Evolutionary conservation across 1,140 invertebrate genomes (phyloP).

Genomic region (Rhynchophorus ferrugineus): DNA sequence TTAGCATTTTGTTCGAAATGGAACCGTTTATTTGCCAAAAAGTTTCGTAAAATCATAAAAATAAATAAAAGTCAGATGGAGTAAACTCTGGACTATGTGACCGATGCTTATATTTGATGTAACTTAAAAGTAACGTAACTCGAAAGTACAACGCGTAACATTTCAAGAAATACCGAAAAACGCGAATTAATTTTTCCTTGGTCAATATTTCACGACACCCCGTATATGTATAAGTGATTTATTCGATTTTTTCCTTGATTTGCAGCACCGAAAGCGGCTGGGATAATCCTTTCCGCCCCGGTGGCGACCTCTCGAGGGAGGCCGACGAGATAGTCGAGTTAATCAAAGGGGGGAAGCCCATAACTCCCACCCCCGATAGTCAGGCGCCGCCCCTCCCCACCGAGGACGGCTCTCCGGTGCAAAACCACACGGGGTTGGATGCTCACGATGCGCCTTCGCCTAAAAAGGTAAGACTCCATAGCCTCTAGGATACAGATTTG

Average conservation of each 20-base stretch:
- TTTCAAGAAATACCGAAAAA: too few relatives aligned
- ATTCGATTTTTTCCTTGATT: slow-evolving; percentile 14
- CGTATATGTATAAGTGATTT: too few relatives aligned
- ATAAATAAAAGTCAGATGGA: too few relatives aligned
- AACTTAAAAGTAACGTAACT: too few relatives aligned
- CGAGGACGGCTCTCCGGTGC: slow-evolving; percentile 27
- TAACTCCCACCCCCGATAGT: slow-evolving; percentile 55
- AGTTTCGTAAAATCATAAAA: too few relatives aligned
- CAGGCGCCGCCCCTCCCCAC: slow-evolving; percentile 27
- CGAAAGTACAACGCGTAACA: too few relatives aligned
- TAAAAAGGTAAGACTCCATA: slow-evolving; percentile 11
- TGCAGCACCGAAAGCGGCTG: slow-evolving; percentile 88
- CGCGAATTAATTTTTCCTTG: too few relatives aligned
- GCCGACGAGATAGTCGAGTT: slow-evolving; percentile 93
- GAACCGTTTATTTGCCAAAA: too few relatives aligned
- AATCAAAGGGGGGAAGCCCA: slow-evolving; percentile 83
- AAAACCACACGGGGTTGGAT: slow-evolving; percentile 16
- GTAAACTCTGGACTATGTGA: too few relatives aligned
- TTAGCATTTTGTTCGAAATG: too few relatives aligned
- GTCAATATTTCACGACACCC: too few relatives aligned
- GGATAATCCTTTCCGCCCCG: slow-evolving; percentile 95
- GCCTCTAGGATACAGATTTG: background rate
- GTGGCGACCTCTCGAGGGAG: slow-evolving; percentile 88
- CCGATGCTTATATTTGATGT: too few relatives aligned
- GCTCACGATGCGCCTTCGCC: slow-evolving; percentile 10